Percentiles rank a stretch among this genome's conserved stretches.
Conservation (phyloP, 2,797 vertebrate genomes). For the Caiman crocodilus region DNA sequence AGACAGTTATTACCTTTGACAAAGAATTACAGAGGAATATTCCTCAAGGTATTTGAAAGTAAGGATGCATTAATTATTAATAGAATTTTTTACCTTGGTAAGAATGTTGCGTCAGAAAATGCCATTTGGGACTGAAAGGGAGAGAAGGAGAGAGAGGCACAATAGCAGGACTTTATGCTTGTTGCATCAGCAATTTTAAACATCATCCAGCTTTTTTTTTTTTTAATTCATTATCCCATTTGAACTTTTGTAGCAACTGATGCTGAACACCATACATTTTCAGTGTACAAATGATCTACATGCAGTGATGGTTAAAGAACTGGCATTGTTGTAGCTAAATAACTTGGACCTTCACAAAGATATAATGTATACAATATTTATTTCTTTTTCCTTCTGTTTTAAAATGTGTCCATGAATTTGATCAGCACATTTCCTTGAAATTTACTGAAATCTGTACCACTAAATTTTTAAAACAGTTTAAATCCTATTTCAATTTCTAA, state of each 20-base stretch:
- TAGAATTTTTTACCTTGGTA: constrained; percentile 7
- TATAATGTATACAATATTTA: neutral
- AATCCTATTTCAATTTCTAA: neutral
- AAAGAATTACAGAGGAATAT: constrained; percentile 65
- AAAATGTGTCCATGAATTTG: neutral
- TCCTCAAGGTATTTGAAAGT: constrained; percentile 58
- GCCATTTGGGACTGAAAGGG: neutral
- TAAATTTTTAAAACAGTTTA: neutral
- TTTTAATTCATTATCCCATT: constrained; percentile 39
- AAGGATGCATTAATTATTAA: constrained; percentile 64
- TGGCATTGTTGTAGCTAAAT: neutral
- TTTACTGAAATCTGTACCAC: neutral
- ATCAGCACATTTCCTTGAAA: neutral
- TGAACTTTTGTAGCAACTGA: neutral
- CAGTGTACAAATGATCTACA: constrained; percentile 1
- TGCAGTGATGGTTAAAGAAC: neutral
- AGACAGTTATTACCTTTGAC: constrained; percentile 67
- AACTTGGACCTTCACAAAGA: neutral
- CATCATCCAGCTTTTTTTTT: neutral
- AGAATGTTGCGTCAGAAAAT: constrained; percentile 13
- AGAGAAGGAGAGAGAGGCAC: neutral
- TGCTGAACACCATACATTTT: neutral
- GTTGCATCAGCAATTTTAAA: constrained; percentile 29
- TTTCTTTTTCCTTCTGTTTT: neutral
- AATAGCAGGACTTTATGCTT: neutral